Evolutionary conservation across 2,888 invertebrate species (phyloP).

Genomic region (Drosophila putrida): DNA sequence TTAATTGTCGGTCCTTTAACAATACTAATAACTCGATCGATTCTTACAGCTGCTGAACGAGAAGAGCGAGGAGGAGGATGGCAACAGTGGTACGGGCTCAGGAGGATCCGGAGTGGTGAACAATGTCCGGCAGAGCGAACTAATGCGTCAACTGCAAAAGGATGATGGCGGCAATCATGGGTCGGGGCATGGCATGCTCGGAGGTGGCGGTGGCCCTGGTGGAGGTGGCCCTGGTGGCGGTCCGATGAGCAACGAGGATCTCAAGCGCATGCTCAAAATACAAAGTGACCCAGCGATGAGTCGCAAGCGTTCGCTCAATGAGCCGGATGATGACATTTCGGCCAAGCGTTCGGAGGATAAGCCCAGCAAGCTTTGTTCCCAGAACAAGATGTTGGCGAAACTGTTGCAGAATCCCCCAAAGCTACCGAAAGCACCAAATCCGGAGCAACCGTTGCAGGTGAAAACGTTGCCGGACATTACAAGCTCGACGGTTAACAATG

Average conservation of each 20-base stretch:
- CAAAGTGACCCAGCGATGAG: slow-evolving; percentile 84
- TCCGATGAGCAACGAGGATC: slow-evolving; percentile 84
- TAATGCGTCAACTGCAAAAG: slow-evolving; percentile 87
- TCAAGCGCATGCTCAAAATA: slow-evolving; percentile 84
- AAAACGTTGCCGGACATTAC: slow-evolving; percentile 85
- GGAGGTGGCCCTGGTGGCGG: slow-evolving; percentile 79
- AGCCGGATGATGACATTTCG: slow-evolving; percentile 86
- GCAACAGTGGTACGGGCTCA: slow-evolving; percentile 72
- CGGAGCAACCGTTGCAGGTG: slow-evolving; percentile 82
- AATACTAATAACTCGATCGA: too few species aligned
- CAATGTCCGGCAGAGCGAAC: slow-evolving; percentile 85
- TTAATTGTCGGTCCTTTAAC: too few species aligned
- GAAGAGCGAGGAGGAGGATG: slow-evolving; percentile 92
- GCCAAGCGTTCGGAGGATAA: slow-evolving; percentile 84
- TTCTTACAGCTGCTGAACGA: slow-evolving; percentile 90
- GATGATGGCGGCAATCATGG: slow-evolving; percentile 81
- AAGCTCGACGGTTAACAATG: slow-evolving; percentile 80
- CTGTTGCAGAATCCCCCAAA: slow-evolving; percentile 91
- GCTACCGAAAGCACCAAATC: slow-evolving; percentile 86
- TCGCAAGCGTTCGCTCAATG: slow-evolving; percentile 89
- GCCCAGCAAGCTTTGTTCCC: slow-evolving; percentile 91
- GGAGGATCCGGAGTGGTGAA: slow-evolving; percentile 80
- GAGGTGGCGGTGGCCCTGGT: slow-evolving; percentile 57
- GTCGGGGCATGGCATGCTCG: slow-evolving; percentile 70
- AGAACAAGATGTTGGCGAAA: slow-evolving; percentile 94